These are phyloP conservation scores for Girardinichthys multiradiatus DNA, from an alignment of 2,113 vertebrate species.

Conservation along the genomic window DNA sequence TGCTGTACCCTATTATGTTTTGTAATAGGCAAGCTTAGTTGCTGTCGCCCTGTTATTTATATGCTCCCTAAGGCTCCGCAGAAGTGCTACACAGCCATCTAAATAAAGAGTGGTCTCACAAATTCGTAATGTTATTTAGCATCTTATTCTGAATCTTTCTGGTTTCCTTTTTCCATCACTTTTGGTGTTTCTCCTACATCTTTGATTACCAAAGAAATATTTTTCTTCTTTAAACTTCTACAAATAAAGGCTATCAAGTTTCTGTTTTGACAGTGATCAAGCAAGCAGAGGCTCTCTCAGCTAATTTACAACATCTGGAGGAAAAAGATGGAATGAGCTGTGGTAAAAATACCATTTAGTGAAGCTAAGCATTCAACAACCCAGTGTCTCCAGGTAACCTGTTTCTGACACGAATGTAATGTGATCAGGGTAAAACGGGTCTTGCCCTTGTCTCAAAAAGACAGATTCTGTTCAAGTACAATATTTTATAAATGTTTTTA, in stretches of 20 bases:
- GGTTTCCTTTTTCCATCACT: too few relatives aligned
- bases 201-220: too few relatives aligned
- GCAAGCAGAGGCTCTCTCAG: background rate
- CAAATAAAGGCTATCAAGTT: background rate
- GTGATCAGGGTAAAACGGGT: slow-evolving; percentile 15
- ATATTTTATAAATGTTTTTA: background rate
- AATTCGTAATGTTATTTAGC: background rate
- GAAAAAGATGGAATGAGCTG: background rate
- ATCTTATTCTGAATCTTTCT: background rate
- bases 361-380: slow-evolving; percentile 10
- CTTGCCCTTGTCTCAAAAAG: background rate
- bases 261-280: background rate
- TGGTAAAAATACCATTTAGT: slow-evolving; percentile 6
- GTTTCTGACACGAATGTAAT: slow-evolving; percentile 18
- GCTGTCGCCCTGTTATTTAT: slow-evolving; percentile 19
- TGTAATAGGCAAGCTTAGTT: background rate
- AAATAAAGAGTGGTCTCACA: background rate
- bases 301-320: slow-evolving; percentile 29
- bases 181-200: background rate
- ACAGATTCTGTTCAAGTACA: background rate
- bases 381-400: slow-evolving; percentile 41
- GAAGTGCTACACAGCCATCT: slow-evolving; percentile 56
- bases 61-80: slow-evolving; percentile 58
- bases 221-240: background rate
- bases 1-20: background rate